Percentiles rank a stretch among this genome's conserved stretches.
Conservation (phyloP, 2,113 vertebrate species). For the Romanogobio albipinnatus region DNA sequence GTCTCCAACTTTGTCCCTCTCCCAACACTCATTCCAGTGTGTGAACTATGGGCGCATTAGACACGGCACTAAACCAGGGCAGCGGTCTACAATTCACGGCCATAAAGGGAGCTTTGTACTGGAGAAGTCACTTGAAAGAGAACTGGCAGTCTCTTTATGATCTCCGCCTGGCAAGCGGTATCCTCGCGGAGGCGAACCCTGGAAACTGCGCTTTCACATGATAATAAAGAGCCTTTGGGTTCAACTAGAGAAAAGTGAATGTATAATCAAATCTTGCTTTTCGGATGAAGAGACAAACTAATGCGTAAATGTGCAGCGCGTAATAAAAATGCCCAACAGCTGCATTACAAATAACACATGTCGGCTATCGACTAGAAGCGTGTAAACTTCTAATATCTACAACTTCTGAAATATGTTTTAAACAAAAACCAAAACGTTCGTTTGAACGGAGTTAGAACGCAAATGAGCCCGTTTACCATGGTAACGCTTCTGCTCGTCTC, state of each 20-base stretch:
- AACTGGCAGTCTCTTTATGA: conserved; percentile 79
- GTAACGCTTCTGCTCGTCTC: conserved; percentile 81
- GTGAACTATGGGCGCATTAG: conserved; percentile 77
- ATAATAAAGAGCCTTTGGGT: conserved; percentile 65
- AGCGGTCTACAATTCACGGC: conserved; percentile 74
- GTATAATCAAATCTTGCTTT: neutral
- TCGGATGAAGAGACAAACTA: neutral
- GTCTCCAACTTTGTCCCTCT: conserved; percentile 80
- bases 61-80: conserved; percentile 80
- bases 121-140: conserved; percentile 81
- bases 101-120: conserved; percentile 79
- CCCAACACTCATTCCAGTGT: conserved; percentile 71
- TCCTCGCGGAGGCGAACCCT: conserved; percentile 67
- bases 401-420: neutral
- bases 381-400: neutral
- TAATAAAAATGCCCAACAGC: neutral
- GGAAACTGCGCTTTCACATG: conserved; percentile 75
- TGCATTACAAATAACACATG: neutral
- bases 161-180: conserved; percentile 70
- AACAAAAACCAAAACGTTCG: neutral
- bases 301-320: neutral
- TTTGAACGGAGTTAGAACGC: neutral
- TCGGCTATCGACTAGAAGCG: neutral
- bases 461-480: conserved; percentile 78
- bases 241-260: conserved; percentile 59